Evolutionary conservation across 2,113 vertebrate species (phyloP).

Genomic region (Larimichthys polyactis): DNA sequence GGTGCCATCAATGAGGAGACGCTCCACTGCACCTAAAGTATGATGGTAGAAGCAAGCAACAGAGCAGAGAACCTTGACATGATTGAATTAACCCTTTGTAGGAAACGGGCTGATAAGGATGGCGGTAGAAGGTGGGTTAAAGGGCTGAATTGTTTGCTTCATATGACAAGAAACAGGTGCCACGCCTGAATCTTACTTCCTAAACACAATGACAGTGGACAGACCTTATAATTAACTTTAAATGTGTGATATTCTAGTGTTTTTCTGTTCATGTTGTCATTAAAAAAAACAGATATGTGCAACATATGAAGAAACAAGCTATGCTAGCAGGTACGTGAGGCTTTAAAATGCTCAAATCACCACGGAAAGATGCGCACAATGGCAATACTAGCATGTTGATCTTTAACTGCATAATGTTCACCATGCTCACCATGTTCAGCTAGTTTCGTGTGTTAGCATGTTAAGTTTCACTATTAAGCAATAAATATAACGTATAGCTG

Average conservation of each 20-base stretch:
- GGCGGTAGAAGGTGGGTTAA: slow-evolving; percentile 65
- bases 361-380: neutral
- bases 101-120: slow-evolving; percentile 80
- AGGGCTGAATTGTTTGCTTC: slow-evolving; percentile 57
- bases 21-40: slow-evolving; percentile 97
- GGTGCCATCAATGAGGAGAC: slow-evolving; percentile 99
- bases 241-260: neutral
- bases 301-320: neutral
- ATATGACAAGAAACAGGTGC: slow-evolving; percentile 71
- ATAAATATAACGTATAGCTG: neutral
- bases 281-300: neutral
- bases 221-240: slow-evolving; percentile 22
- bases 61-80: slow-evolving; percentile 93
- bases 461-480: too few species aligned
- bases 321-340: neutral
- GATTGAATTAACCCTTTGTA: slow-evolving; percentile 98
- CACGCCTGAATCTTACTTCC: slow-evolving; percentile 30
- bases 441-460: neutral
- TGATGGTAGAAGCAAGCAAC: slow-evolving; percentile 92
- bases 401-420: neutral
- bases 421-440: too few species aligned
- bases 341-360: neutral
- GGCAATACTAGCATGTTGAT: neutral
- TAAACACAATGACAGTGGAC: slow-evolving; percentile 35
- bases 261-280: slow-evolving; percentile 4